A percentile compares a stretch with the other conserved stretches of the same genome.
These are phyloP conservation scores for Drosophila littoralis DNA, from an alignment of 1,140 invertebrate species.

Conservation along the genomic window DNA sequence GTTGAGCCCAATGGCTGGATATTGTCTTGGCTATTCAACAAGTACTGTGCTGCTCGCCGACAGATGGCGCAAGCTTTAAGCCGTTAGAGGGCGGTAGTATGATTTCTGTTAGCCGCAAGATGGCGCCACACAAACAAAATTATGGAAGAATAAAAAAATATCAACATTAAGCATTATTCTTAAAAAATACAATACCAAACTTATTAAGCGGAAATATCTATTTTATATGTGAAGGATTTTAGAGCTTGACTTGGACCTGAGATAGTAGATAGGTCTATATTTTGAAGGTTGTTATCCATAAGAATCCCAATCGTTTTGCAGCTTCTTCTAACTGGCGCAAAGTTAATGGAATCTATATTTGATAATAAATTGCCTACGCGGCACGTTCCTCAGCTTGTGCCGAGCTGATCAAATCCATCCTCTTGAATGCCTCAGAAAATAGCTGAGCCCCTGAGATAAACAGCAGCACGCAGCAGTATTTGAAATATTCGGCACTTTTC, in stretches of 20 bases:
- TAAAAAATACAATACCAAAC: too few species aligned
- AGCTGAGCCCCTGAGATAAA: constrained; percentile 12
- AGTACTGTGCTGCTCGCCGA: not conserved
- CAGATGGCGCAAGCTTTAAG: not conserved
- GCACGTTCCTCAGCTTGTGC: constrained; percentile 13
- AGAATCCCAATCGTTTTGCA: not conserved
- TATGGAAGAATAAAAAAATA: too few species aligned
- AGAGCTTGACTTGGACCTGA: too few species aligned
- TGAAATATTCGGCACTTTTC: not conserved
- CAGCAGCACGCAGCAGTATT: constrained; percentile 3
- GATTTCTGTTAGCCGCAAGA: not conserved
- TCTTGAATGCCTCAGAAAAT: not conserved
- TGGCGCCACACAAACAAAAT: not conserved
- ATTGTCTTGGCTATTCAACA: not conserved
- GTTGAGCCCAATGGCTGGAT: not conserved
- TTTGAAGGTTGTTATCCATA: too few species aligned
- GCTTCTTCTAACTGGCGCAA: too few species aligned
- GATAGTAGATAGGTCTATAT: too few species aligned
- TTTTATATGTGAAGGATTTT: too few species aligned
- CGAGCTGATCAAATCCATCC: not conserved
- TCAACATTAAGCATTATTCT: not conserved
- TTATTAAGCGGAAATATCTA: too few species aligned
- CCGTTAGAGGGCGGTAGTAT: not conserved
- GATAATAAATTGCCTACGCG: not conserved
- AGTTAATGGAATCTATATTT: not conserved